phyloP scores from a whole-genome alignment of 2,797 vertebrate genomes.

The Saguinus oedipus region DNA sequence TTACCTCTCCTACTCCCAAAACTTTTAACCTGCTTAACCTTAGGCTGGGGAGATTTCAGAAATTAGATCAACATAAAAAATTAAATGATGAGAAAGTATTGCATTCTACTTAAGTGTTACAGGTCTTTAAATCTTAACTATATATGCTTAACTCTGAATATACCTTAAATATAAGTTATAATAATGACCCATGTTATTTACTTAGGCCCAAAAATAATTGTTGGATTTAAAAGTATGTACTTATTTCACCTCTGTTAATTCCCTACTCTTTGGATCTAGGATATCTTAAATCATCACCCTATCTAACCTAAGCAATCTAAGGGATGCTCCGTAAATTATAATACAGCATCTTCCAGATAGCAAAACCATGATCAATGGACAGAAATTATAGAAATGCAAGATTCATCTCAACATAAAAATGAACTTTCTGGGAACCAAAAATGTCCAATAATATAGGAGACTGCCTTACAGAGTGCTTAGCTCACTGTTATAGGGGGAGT shows the following conservation, averaged over 20 bases:
- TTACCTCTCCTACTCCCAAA: neutral
- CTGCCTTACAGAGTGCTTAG: neutral
- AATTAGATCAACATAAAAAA: neutral
- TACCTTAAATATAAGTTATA: neutral
- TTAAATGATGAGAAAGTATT: neutral
- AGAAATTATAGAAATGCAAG: neutral
- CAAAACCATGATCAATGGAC: neutral
- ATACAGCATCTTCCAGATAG: neutral
- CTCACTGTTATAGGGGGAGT: neutral
- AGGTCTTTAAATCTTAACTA: neutral
- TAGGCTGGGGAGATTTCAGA: neutral
- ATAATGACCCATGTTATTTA: conserved; percentile 17
- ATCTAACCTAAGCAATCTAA: neutral
- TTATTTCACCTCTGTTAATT: conserved; percentile 40
- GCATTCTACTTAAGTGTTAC: neutral
- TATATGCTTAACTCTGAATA: neutral
- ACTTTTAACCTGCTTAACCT: neutral
- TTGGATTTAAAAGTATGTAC: neutral
- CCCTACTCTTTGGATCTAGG: neutral
- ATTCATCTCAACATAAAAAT: neutral
- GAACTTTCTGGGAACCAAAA: neutral
- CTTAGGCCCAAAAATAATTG: neutral
- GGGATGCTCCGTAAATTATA: neutral
- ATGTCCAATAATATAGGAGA: neutral
- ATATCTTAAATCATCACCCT: neutral